Percentiles rank a stretch among this genome's conserved stretches.
phyloP scores from a whole-genome alignment of 2,113 vertebrate genomes.

The Glaucomys volans region DNA sequence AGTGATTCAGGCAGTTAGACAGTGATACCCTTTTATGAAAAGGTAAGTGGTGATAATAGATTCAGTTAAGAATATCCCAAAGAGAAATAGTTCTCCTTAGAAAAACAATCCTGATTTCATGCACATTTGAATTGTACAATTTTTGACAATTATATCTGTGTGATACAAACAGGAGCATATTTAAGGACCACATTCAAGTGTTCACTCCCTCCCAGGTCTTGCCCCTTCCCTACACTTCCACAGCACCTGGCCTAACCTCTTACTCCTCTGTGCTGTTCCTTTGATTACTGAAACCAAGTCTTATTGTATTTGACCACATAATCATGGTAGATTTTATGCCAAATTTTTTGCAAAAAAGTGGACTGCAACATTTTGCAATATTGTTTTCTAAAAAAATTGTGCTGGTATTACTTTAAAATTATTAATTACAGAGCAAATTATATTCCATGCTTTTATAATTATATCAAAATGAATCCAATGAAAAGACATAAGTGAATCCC shows the following conservation, averaged over 20 bases:
- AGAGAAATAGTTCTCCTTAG: neutral
- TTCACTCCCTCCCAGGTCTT: neutral
- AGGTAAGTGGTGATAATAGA: neutral
- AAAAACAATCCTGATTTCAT: neutral
- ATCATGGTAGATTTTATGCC: too few species aligned
- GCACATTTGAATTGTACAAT: neutral
- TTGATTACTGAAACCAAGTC: neutral
- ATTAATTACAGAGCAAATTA: too few species aligned
- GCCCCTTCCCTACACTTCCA: neutral
- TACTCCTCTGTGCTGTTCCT: neutral
- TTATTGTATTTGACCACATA: neutral
- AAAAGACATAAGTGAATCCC: too few species aligned
- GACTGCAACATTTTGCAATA: too few species aligned
- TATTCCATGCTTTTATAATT: too few species aligned
- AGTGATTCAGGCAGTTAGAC: neutral
- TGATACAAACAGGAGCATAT: too few species aligned
- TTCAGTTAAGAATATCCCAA: neutral
- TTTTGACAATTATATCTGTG: neutral
- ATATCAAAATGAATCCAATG: too few species aligned
- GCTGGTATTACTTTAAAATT: too few species aligned
- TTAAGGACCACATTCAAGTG: neutral
- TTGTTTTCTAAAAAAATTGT: too few species aligned
- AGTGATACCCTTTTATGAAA: neutral
- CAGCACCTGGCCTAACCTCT: neutral
- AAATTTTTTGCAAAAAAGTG: too few species aligned